Conservation (phyloP, 1,140 invertebrate genomes). For the Saccostrea echinata region DNA sequence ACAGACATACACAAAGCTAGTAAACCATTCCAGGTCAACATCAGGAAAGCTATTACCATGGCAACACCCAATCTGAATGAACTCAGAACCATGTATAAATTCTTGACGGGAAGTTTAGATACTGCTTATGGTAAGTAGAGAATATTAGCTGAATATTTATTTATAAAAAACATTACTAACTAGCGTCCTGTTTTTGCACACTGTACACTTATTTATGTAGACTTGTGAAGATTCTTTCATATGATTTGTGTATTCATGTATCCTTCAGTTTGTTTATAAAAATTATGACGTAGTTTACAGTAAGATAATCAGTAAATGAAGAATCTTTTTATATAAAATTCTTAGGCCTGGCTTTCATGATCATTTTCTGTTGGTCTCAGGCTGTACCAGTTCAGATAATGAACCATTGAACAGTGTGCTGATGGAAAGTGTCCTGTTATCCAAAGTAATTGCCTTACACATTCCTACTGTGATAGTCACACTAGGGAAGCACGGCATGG, state of each 20-base stretch:
- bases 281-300: too few species aligned
- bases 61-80: constrained; percentile 88
- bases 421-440: constrained; percentile 55
- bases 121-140: constrained; percentile 6
- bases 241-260: too few species aligned
- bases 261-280: too few species aligned
- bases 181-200: too few species aligned
- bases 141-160: too few species aligned
- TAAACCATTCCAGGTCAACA: constrained; percentile 82
- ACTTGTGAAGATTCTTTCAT: too few species aligned
- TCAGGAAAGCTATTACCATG: constrained; percentile 82
- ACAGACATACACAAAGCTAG: constrained; percentile 84
- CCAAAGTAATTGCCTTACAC: constrained; percentile 51
- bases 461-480: constrained; percentile 73
- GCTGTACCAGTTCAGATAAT: neutral
- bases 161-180: too few species aligned
- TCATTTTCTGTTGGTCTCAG: neutral
- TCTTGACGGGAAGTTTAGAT: constrained; percentile 45
- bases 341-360: too few species aligned
- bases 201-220: too few species aligned
- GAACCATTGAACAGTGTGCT: constrained; percentile 56
- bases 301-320: too few species aligned
- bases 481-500: constrained; percentile 71
- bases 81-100: constrained; percentile 79
- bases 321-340: too few species aligned